Evolutionary conservation across 2,888 invertebrate species (phyloP).

Genomic region (Pyrrhosoma nymphula): DNA sequence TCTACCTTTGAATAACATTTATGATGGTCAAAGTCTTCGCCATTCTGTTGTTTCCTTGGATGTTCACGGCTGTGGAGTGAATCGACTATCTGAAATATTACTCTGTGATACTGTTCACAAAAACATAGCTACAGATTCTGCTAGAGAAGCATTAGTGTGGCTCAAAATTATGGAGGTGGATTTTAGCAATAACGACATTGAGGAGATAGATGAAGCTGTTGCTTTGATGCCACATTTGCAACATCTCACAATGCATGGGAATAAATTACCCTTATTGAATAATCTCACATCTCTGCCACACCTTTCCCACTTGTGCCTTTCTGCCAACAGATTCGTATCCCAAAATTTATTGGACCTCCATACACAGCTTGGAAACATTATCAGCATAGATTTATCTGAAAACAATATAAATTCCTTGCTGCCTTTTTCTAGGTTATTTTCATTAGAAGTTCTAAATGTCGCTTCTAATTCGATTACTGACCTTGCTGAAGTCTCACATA

Average conservation of each 20-base stretch:
- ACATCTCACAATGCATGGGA: conserved; percentile 87
- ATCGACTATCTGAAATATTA: conserved; percentile 87
- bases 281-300: conserved; percentile 90
- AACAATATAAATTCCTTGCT: conserved; percentile 87
- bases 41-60: conserved; percentile 83
- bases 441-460: conserved; percentile 91
- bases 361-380: conserved; percentile 92
- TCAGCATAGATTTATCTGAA: conserved; percentile 90
- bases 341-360: conserved; percentile 87
- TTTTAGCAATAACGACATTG: conserved; percentile 89
- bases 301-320: conserved; percentile 87
- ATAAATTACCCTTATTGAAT: conserved; percentile 86
- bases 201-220: conserved; percentile 89
- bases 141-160: conserved; percentile 78
- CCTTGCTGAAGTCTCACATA: conserved; percentile 88
- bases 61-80: conserved; percentile 84
- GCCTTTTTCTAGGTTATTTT: conserved; percentile 91
- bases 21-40: conserved; percentile 82
- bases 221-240: conserved; percentile 87
- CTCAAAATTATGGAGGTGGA: conserved; percentile 83
- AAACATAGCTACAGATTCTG: conserved; percentile 76
- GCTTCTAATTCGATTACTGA: conserved; percentile 91
- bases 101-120: conserved; percentile 93
- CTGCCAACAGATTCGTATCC: conserved; percentile 86
- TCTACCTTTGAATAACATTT: conserved; percentile 85